Evolutionary conservation across 2,113 vertebrate species (phyloP), one percentile per base, ranked within the genome.

Genomic region (Diphyllodes magnificus): DNA sequence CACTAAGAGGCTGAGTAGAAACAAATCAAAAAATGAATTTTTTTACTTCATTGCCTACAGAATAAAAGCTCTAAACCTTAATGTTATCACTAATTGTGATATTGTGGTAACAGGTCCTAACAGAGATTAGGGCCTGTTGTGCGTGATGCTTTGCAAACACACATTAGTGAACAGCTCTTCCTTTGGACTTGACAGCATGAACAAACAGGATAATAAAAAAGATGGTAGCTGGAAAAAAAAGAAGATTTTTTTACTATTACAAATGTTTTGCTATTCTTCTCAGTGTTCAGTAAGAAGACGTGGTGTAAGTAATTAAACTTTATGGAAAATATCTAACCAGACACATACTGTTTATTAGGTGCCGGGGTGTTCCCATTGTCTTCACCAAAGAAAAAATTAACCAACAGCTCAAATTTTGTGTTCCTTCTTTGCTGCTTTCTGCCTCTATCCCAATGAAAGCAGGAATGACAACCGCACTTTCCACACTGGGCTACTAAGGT

Each of bases 1-100:
- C 16, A 50, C 15, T 49, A 70, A 73, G 15, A 66, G 15, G 6
- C 22, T 73, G 23, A 27, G 30, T 18, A 80, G 60, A 50, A 57
- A 30, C 2, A 66, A 79, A 49, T 8, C 18, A n/a, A 21, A 60
- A 54, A 72, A 30, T 60, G 1, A 72, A 47, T 37, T 45, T 51
- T 69, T 56, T 15, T 4, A 31, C 40, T 72, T 64, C 3, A 6
- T 20, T 57, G 35, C 11, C 24, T 60, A 44, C 20, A 28, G 47
- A 39, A 75, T 11, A 57, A 84, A 54, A 77, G 15, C 37, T 61
- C 63, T 71, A 54, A 60, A 80, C 11, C 13, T 69, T 71, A 56
- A 18, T 0, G 0, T 42, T 51, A 21, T 20, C 7, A 10, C 3
- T 56, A 77, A 11, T 0, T 68, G 23, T 71, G n/a, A 11, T 63